A percentile compares a stretch with the other conserved stretches of the same genome.
phyloP scores from a whole-genome alignment of 2,888 invertebrate genomes.

The Drosophila anomalata region DNA sequence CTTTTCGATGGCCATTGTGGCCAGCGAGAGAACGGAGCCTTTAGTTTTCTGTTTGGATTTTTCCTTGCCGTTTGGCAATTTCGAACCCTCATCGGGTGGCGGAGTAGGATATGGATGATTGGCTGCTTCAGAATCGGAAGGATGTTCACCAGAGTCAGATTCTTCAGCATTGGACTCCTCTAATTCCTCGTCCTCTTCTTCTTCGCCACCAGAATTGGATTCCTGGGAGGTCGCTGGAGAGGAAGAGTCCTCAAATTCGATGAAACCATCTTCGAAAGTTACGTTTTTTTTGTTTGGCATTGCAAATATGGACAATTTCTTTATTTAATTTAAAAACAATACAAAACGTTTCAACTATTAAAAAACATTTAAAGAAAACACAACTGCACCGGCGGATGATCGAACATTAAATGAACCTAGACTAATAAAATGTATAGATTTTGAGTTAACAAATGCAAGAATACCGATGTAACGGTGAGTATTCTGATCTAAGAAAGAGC shows the following conservation, averaged over 20 bases:
- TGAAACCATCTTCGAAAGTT: background rate
- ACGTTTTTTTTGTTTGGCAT: background rate
- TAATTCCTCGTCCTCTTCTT: background rate
- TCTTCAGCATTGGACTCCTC: background rate
- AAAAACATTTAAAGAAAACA: background rate
- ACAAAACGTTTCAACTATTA: background rate
- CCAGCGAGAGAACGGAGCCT: background rate
- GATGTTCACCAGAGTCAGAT: background rate
- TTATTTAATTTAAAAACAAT: background rate
- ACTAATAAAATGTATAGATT: background rate
- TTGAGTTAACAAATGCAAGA: background rate
- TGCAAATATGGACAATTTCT: background rate
- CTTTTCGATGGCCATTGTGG: slow-evolving; percentile 5
- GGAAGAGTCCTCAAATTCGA: background rate
- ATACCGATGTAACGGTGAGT: background rate
- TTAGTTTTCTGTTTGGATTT: background rate
- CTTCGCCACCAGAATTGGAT: background rate
- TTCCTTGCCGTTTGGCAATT: background rate
- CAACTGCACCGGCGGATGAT: background rate
- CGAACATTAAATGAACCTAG: background rate
- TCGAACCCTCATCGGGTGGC: background rate
- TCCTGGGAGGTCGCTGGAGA: background rate
- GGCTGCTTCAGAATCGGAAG: background rate
- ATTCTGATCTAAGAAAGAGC: background rate
- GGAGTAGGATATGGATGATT: background rate